Evolutionary conservation across 1,140 invertebrate genomes (phyloP).

Genomic region (Paramacrobiotus metropolitanus): DNA sequence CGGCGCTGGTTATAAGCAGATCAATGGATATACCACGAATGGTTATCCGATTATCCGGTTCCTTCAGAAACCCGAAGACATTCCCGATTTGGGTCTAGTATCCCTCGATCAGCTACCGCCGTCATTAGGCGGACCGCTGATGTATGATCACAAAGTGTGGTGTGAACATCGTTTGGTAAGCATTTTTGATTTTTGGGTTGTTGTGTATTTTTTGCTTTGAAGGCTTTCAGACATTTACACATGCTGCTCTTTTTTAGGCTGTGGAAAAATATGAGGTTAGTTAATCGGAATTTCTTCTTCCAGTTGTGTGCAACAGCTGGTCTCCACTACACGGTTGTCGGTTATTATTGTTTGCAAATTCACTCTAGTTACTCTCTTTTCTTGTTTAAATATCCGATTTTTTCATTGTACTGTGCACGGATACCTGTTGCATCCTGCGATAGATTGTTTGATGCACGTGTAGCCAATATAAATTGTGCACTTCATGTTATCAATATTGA

Average conservation of each 20-base stretch:
- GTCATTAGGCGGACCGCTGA: neutral
- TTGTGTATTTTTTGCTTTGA: neutral
- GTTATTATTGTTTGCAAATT: too few species aligned
- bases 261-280: constrained; percentile 1
- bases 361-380: too few species aligned
- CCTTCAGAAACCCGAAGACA: neutral
- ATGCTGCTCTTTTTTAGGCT: neutral
- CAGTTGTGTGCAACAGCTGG: too few species aligned
- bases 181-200: neutral
- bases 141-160: neutral
- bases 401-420: too few species aligned
- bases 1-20: neutral
- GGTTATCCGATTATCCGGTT: neutral
- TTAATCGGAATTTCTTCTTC: too few species aligned
- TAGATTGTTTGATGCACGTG: too few species aligned
- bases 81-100: neutral
- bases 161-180: neutral
- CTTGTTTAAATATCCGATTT: too few species aligned
- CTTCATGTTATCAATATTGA: too few species aligned
- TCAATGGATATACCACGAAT: neutral
- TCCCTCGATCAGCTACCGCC: neutral
- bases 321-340: too few species aligned
- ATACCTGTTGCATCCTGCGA: too few species aligned
- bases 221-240: neutral
- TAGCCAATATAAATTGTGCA: too few species aligned